Percentiles rank a stretch among this genome's conserved stretches.
phyloP scores from a whole-genome alignment of 2,113 vertebrate genomes.

The Chlorodrepanis virens region DNA sequence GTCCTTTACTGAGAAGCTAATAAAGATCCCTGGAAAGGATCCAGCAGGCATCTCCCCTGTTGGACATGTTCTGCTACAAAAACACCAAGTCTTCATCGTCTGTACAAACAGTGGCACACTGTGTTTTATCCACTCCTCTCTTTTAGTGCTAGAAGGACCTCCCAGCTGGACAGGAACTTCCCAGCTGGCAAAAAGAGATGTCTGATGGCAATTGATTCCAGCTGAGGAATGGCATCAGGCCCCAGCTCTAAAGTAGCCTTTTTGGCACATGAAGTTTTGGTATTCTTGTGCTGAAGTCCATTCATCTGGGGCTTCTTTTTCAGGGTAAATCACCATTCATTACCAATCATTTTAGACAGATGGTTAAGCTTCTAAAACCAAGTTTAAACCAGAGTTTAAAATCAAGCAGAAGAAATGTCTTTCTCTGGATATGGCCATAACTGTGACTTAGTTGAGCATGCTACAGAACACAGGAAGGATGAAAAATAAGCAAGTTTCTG shows the following conservation, averaged over 20 bases:
- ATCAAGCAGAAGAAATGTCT: background rate
- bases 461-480: background rate
- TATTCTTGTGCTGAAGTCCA: background rate
- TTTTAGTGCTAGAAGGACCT: background rate
- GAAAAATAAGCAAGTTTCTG: background rate
- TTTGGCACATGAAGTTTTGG: background rate
- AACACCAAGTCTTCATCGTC: background rate
- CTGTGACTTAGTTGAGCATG: background rate
- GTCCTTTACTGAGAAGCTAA: background rate
- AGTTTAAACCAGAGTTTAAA: background rate
- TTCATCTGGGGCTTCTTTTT: background rate
- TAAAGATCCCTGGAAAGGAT: background rate
- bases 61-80: background rate
- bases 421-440: background rate
- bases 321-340: background rate
- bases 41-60: background rate
- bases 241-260: background rate
- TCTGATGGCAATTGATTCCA: background rate
- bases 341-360: background rate
- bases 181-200: background rate
- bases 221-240: fast-evolving
- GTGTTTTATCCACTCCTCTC: background rate
- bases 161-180: background rate
- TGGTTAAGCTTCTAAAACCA: background rate
- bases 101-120: background rate